These are phyloP conservation scores for Drosophila arizonae DNA, from an alignment of 1,140 invertebrate species.

Conservation along the genomic window DNA sequence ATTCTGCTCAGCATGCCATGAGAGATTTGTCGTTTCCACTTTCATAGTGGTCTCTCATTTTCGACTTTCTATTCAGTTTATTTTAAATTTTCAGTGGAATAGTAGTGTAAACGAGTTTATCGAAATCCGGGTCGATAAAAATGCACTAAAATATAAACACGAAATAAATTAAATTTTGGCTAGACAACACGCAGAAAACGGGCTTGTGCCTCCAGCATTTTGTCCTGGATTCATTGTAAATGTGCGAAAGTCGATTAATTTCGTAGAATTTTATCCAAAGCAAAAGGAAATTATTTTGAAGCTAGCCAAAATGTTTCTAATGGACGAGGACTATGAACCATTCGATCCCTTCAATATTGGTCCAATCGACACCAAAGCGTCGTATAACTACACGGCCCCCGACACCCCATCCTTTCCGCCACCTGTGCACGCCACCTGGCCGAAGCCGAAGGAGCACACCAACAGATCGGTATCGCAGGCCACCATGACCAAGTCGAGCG, in stretches of 20 bases:
- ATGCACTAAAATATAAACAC: constrained; percentile 11
- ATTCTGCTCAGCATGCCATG: constrained; percentile 1
- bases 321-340: constrained; percentile 31
- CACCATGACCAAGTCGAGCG: constrained; percentile 3
- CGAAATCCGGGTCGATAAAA: constrained; percentile 24
- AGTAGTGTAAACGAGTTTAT: neutral
- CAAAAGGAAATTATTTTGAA: neutral
- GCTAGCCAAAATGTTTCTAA: constrained; percentile 38
- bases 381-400: constrained; percentile 45
- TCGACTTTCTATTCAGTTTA: neutral
- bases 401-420: constrained; percentile 48
- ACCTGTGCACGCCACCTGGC: constrained; percentile 37
- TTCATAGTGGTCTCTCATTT: neutral
- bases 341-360: constrained; percentile 63
- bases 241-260: neutral
- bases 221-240: neutral
- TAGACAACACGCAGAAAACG: constrained; percentile 5
- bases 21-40: neutral
- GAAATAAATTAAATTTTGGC: constrained; percentile 3
- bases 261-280: neutral
- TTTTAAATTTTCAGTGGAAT: constrained; percentile 11
- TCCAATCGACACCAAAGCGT: constrained; percentile 12
- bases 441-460: constrained; percentile 31
- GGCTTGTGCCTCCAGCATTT: neutral
- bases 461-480: constrained; percentile 31